Base-by-base conservation (phyloP, 2,113 vertebrate genomes). In the Corvus hawaiiensis region DNA sequence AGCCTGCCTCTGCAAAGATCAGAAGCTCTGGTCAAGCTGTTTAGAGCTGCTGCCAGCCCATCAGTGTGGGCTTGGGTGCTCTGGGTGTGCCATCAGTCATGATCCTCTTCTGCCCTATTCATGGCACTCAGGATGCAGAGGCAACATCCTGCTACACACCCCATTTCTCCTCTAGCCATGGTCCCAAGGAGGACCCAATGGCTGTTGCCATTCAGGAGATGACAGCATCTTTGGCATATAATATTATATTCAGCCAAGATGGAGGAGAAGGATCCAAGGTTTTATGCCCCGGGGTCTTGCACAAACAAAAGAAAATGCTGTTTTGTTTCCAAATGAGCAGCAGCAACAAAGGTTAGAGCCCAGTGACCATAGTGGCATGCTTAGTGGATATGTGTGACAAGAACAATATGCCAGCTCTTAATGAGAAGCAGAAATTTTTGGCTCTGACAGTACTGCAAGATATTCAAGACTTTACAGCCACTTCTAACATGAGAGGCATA, bases 311-410 rank as follows among this genome's bases (percentile, higher is more conserved):
- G 82, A 94, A 93, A 91, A 83, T 16, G 11, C 1, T 77, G 30
- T 4, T 74, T 84, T 91, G 4, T 91, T 93, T 95, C 90, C 82
- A 93, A 91, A 83, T 48, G 55, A 88, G 55, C 72, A 92, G 72
- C 85, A 93, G 51, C 61, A 88, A 84, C 39, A 71, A 95, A 96
- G 90, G 88, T 93, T 92, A 94, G 79, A 92, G 63, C 51, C 35
- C 75, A 74, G 43, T 85, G 89, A 89, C 94, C 72, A 64, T 24
- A 61, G 66, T 87, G 67, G 67, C 1, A 0, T 93, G 89, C 43
- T 87, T 83, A 71, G 44, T 89, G 59, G 67, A 49, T 90, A 69
- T 87, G 51, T 81, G 52, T 88, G 82, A 86, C 64, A 78, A 76
- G 68, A 95, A 82, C 48, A 87, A 76, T 92, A 88, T 85, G 71